Conservation (phyloP, 2,797 vertebrate genomes). For the Micropoecilia bifurca region DNA sequence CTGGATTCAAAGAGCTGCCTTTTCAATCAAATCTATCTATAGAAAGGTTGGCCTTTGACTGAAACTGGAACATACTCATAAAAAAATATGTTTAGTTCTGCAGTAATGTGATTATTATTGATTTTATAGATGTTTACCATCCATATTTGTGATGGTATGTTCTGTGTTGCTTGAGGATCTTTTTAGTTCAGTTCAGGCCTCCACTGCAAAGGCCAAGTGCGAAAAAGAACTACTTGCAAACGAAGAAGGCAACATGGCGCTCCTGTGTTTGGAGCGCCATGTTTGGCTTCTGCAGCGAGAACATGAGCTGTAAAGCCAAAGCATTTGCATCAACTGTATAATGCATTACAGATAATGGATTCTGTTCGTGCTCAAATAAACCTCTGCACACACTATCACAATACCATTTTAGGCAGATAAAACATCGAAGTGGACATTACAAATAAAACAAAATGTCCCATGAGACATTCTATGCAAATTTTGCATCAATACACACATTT, state of each 20-base stretch:
- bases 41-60: neutral
- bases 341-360: neutral
- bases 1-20: neutral
- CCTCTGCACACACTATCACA: neutral
- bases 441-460: neutral
- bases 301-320: neutral
- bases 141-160: neutral
- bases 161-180: neutral
- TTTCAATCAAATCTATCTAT: neutral
- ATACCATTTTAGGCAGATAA: neutral
- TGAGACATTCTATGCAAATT: neutral
- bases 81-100: neutral
- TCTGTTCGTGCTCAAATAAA: neutral
- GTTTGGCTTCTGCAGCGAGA: neutral
- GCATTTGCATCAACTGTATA: neutral
- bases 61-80: neutral
- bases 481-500: neutral
- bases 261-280: neutral
- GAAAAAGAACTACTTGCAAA: neutral
- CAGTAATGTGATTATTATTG: neutral
- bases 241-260: too few species aligned
- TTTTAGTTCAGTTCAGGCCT: neutral
- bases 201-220: neutral
- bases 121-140: neutral
- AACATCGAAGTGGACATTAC: neutral